phyloP scores from a whole-genome alignment of 2,888 invertebrate species.

The Plutella xylostella region DNA sequence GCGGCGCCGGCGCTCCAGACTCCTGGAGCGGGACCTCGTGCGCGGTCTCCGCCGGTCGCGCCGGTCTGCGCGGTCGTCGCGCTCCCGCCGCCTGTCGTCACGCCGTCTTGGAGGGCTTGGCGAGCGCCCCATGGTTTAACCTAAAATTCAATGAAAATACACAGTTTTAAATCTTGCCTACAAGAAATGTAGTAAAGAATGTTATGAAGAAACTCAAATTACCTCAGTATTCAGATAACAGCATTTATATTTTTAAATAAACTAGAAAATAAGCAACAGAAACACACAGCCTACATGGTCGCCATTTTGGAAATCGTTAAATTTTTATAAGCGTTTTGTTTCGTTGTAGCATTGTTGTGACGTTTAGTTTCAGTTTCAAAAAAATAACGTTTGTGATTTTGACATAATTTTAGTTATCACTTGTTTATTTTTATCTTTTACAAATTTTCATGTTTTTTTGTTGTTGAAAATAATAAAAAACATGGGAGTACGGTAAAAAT shows the following conservation, averaged over 20 bases:
- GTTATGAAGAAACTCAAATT: conserved; percentile 20
- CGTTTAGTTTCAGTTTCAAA: neutral
- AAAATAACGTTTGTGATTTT: no score
- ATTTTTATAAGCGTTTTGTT: neutral
- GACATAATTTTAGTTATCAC: no score
- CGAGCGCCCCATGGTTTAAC: conserved; percentile 53
- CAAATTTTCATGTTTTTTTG: no score
- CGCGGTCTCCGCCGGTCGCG: conserved; percentile 50
- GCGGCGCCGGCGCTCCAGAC: conserved; percentile 49
- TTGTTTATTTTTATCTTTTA: no score
- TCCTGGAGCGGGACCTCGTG: conserved; percentile 53
- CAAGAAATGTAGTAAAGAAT: neutral
- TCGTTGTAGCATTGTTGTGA: neutral
- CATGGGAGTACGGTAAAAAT: no score
- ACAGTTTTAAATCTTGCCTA: neutral
- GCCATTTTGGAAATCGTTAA: conserved; percentile 49
- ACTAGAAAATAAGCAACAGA: conserved; percentile 32
- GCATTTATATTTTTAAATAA: conserved; percentile 39
- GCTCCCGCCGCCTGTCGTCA: conserved; percentile 37
- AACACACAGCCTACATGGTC: conserved; percentile 47
- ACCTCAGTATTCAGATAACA: conserved; percentile 50
- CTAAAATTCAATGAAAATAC: conserved; percentile 2
- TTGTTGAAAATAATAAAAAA: no score
- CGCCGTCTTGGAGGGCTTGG: conserved; percentile 63
- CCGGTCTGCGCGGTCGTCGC: conserved; percentile 28